Conservation (phyloP, 2,797 vertebrate genomes). For the Holocentrus rufus region DNA sequence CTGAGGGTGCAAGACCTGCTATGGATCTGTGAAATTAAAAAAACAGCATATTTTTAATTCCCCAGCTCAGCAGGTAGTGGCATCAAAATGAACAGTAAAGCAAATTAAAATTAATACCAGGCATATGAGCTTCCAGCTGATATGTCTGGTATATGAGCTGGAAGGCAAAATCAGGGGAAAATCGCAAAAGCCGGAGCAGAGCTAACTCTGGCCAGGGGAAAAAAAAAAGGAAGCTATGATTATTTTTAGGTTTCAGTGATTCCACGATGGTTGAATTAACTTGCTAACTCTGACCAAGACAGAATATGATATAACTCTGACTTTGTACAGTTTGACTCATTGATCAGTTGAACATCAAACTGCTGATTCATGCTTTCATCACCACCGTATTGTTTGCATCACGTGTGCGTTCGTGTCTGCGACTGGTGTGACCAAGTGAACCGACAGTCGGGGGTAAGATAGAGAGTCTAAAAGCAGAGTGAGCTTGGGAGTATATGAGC, state of each 20-base stretch:
- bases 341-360: too few relatives aligned
- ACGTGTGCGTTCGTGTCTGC: background rate
- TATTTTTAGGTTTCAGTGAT: slow-evolving; percentile 2
- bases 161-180: slow-evolving; percentile 15
- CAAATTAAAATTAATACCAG: slow-evolving; percentile 41
- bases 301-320: slow-evolving; percentile 13
- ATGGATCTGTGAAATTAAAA: slow-evolving; percentile 16
- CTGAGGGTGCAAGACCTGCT: slow-evolving; percentile 33
- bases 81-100: slow-evolving; percentile 31
- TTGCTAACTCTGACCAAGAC: background rate
- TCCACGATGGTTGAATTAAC: background rate
- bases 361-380: slow-evolving; percentile 3
- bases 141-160: slow-evolving; percentile 1
- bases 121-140: slow-evolving; percentile 24
- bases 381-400: background rate
- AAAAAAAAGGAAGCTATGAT: slow-evolving; percentile 10
- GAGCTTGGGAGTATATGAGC: slow-evolving; percentile 25
- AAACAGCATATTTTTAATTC: slow-evolving; percentile 40
- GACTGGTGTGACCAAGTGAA: background rate
- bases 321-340: slow-evolving; percentile 2
- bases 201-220: slow-evolving; percentile 13
- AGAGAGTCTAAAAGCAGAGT: slow-evolving; percentile 40
- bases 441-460: slow-evolving; percentile 17
- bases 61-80: slow-evolving; percentile 18
- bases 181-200: slow-evolving; percentile 24